Evolutionary conservation across 1,140 invertebrate genomes (phyloP).

Genomic region (Calliphora vicina): DNA sequence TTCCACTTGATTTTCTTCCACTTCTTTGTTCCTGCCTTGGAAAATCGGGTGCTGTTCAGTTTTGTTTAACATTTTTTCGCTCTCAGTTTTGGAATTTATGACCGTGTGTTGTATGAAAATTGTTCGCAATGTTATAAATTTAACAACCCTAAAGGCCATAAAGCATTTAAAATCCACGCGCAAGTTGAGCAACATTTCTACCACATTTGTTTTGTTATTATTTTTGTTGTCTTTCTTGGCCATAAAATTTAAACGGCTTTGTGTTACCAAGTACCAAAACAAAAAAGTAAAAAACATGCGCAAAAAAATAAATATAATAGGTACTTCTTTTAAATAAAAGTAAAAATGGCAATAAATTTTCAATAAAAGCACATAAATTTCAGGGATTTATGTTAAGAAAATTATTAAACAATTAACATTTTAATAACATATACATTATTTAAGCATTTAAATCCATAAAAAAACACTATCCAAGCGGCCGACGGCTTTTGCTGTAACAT

Average conservation of each 20-base stretch:
- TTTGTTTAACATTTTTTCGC: constrained; percentile 17
- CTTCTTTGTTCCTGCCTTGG: neutral
- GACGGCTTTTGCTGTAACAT: neutral
- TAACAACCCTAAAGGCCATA: constrained; percentile 49
- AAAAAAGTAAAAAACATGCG: constrained; percentile 2
- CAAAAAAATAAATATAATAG: neutral
- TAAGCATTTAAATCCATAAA: neutral
- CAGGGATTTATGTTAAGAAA: neutral
- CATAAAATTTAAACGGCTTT: neutral
- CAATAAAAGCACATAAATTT: neutral
- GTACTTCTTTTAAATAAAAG: neutral
- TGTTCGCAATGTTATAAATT: constrained; percentile 55
- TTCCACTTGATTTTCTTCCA: neutral
- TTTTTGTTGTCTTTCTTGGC: neutral
- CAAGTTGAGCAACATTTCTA: neutral
- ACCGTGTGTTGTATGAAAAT: neutral
- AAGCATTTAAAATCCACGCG: constrained; percentile 43
- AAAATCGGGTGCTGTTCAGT: neutral
- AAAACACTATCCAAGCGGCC: neutral
- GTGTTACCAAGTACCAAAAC: neutral
- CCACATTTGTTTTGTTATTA: neutral
- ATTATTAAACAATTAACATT: neutral
- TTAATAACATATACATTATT: neutral
- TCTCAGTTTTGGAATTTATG: constrained; percentile 8
- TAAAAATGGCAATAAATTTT: neutral